Conservation (phyloP, 2,888 invertebrate species). For the Nomada goodeniana region DNA sequence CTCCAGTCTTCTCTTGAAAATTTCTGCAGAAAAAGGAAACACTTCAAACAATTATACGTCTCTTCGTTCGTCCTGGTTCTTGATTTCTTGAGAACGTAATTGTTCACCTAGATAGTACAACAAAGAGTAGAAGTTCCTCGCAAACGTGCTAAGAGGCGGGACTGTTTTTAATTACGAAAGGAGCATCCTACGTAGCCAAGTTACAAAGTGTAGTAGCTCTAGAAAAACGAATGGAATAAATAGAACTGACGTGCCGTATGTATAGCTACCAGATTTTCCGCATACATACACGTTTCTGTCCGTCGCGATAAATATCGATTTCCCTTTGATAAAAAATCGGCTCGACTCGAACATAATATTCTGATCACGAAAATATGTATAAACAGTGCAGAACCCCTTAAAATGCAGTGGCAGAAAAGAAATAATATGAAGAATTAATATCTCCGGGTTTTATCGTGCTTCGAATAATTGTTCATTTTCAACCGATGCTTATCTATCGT, state of each 20-base stretch:
- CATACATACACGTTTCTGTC: constrained; percentile 5
- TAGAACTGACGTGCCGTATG: not conserved
- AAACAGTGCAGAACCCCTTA: constrained; percentile 21
- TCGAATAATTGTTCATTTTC: not conserved
- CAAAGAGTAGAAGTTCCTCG: constrained; percentile 60
- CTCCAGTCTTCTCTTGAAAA: not conserved
- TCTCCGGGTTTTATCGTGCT: constrained; percentile 2
- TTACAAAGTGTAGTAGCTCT: constrained; percentile 10
- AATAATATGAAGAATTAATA: not conserved
- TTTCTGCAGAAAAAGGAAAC: not conserved
- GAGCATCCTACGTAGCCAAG: constrained; percentile 21
- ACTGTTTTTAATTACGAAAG: constrained; percentile 32
- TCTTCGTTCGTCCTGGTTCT: constrained; percentile 13
- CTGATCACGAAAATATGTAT: not conserved
- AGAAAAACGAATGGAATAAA: not conserved
- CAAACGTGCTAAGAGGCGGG: constrained; percentile 19
- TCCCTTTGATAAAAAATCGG: not conserved
- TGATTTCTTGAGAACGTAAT: constrained; percentile 22
- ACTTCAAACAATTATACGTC: not conserved
- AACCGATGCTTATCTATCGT: not conserved
- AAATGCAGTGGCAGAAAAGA: not conserved
- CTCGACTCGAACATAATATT: not conserved
- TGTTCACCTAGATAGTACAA: constrained; percentile 61
- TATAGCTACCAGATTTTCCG: constrained; percentile 5
- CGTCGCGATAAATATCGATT: not conserved